Percentiles rank a stretch among this genome's conserved stretches.
Conservation (phyloP, 2,113 vertebrate genomes). For the Cyprinodon tularosa region DNA sequence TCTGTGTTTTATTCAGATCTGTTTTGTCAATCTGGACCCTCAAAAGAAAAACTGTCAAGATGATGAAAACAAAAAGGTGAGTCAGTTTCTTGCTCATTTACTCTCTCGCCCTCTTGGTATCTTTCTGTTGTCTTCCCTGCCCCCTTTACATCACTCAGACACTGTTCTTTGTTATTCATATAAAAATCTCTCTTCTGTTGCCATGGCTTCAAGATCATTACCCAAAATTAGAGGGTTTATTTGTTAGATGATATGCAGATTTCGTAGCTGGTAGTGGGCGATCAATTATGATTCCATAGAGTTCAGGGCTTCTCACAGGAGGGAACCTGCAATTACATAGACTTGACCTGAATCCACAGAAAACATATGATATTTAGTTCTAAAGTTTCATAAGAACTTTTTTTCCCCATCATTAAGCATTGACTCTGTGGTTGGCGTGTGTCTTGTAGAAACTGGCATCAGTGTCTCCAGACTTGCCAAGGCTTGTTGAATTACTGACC, state of each 20-base stretch:
- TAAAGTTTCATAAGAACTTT: conserved; percentile 9
- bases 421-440: conserved; percentile 41
- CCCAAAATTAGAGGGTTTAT: conserved; percentile 50
- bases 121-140: neutral
- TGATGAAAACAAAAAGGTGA: conserved; percentile 83
- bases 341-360: conserved; percentile 22
- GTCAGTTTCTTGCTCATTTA: conserved; percentile 16
- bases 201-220: conserved; percentile 68
- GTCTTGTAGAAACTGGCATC: conserved; percentile 86
- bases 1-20: conserved; percentile 82
- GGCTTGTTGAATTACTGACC: conserved; percentile 88
- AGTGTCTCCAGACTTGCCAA: conserved; percentile 89
- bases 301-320: conserved; percentile 31
- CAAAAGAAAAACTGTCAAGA: conserved; percentile 77
- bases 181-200: conserved; percentile 38
- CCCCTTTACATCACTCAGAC: conserved; percentile 29
- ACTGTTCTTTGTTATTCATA: conserved; percentile 31
- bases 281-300: conserved; percentile 29
- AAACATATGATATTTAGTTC: conserved; percentile 22
- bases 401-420: conserved; percentile 9
- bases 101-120: neutral
- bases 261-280: conserved; percentile 39
- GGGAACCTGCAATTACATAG: conserved; percentile 30
- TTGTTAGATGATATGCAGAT: conserved; percentile 56
- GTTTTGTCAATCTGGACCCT: conserved; percentile 91